Evolutionary conservation across 1,140 invertebrate genomes (phyloP), one percentile per base, ranked within the genome.

Genomic region (Zelostemma sp.): DNA sequence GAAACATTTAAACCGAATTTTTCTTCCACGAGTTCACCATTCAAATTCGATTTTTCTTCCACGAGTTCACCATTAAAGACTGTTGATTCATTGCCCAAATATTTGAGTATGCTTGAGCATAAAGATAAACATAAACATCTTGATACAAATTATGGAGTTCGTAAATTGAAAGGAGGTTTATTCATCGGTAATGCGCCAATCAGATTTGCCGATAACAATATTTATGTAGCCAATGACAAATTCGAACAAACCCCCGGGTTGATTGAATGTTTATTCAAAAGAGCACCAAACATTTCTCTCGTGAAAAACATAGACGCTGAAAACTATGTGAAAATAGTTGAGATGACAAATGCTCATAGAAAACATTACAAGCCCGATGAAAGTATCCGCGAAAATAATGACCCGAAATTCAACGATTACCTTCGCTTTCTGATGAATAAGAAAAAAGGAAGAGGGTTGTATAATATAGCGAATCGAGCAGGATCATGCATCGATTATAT

Each of bases 401-500:
- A 8, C 8, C 48, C 41, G 40, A 50, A 46, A 61, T 49, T 60
- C 12, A 40, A 55, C 40, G 11, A 25, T 35, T 53, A 51, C 19
- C 16, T n/a, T 12, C 21, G 8, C 3, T 14, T 3, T 17, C 16
- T 6, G 6, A 49, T 11, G 25, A 6, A n/a, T 8, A 31, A 46
- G 17, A 51, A 38, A 14, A 14, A 41, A 54, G 40, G 25, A 18
- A 6, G 28, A 9, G 35, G 43, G 11, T 1, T 56, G 19, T 25
- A 50, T 43, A 49, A 16, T 19, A 17, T 11, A n/a, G 15, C 1
- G 5, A 40, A 53, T 59, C 15, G 17, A 21, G 16, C 11, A 48
- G 48, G 41, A 16, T 21, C 14, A 40, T 54, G 8, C 11, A 35
- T 35, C 11, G 72, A 76, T 65, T 77, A 80, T 63, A 71, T 76